phyloP scores from a whole-genome alignment of 2,797 vertebrate species.

The Micromesistius poutassou region DNA sequence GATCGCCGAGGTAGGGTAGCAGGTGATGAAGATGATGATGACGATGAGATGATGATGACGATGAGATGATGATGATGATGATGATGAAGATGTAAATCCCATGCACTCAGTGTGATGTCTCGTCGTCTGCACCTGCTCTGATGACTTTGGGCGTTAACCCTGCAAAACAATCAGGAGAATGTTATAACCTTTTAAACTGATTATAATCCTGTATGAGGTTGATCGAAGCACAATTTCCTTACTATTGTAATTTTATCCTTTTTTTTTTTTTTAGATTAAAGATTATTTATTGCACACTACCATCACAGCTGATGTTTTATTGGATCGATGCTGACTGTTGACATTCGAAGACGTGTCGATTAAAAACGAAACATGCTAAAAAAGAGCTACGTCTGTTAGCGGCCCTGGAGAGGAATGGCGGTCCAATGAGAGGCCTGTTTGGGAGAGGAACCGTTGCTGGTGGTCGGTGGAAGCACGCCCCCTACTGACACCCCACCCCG shows the following conservation, averaged over 20 bases:
- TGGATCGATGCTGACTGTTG: not conserved
- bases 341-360: not conserved
- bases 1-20: not conserved
- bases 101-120: not conserved
- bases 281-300: conserved; percentile 48
- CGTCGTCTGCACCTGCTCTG: not conserved
- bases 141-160: conserved; percentile 4
- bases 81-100: conserved; percentile 13
- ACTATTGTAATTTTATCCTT: conserved; percentile 49
- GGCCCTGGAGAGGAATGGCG: not conserved
- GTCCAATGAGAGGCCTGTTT: not conserved
- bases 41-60: not conserved
- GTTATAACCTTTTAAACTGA: conserved; percentile 29
- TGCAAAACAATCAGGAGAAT: conserved; percentile 44
- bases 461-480: not conserved
- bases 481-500: not conserved
- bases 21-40: not conserved
- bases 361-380: not conserved
- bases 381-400: not conserved
- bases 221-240: conserved; percentile 56
- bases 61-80: not conserved
- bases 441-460: not conserved
- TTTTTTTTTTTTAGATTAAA: conserved; percentile 67
- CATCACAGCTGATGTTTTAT: conserved; percentile 17
- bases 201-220: conserved; percentile 56